Base-by-base conservation (phyloP, 2,113 vertebrate genomes). In the Hippoglossus stenolepis region DNA sequence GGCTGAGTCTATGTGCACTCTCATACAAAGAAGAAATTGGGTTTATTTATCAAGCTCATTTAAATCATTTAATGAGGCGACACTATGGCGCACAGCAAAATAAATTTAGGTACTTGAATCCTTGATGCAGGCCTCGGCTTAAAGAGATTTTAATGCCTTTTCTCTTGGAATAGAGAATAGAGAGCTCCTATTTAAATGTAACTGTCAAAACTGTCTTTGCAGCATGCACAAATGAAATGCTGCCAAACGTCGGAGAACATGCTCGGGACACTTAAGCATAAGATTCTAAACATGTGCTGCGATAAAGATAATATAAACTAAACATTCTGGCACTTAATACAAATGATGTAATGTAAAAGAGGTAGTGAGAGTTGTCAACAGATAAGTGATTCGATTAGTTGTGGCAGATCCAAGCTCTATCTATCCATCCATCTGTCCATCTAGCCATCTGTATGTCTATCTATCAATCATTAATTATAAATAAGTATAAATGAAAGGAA, bases 41-140 rank as follows among this genome's bases (percentile, higher is more conserved):
- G 45, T 31, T 64, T 31, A 73, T 70, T 67, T 83, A 59, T 65
- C 3, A 66, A 35, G 56, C 45, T 74, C 62, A 49, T 70, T 70
- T 59, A 47, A 81, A 75, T 10, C n/a, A 21, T 78, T 72, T 69
- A 80, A 75, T 67, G 60, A 85, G 56, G 28, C 31, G 54, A 15
- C 21, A 43, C 54, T 26, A 1, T 23, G 23, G 40, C 43, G 72
- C 8, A 56, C 35, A 57, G 66, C 11, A 9, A 65, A 59, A 31
- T 43, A 20, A 15, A 57, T 61, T 2, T 1, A 9, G 17, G 0
- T 11, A 23, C 71, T 57, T 69, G 1, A 31, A 45, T 23, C 24
- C 18, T 63, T 70, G 31, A 24, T 24, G 1, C 15, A 11, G 23
- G 15, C 11, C 17, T 26, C 4, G 23, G 21, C 31, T 70, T 31